Evolutionary conservation across 2,797 vertebrate species (phyloP), one percentile per base, ranked within the genome.

Genomic region (Melopsittacus undulatus): DNA sequence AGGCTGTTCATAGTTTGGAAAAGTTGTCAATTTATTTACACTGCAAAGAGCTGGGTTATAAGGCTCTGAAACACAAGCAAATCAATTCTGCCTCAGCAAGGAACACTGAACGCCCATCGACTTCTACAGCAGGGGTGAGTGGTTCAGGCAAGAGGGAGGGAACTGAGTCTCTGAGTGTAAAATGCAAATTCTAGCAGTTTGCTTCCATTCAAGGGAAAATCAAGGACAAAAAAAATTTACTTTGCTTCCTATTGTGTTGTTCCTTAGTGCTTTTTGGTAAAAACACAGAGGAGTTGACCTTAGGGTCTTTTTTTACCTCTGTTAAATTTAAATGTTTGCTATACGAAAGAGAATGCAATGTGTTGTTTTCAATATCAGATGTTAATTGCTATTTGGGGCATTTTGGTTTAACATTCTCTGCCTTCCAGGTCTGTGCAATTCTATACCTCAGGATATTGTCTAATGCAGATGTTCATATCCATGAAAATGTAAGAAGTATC

Each of bases 51-150:
- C 54, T 75, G 79, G 91, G 66, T 73, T 83, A 43, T n/a, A 64
- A 92, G 70, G 40, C 63, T 88, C 63, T 83, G 85, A 90, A 95
- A 52, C 51, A 78, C 43, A 46, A 45, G 34, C 5, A 4, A 94
- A 95, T 95, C 87, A 89, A 94, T 95, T 95, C 63, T 92, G 51
- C 40, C 83, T 94, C 77, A 73, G 94, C 73, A 84, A 95, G 91
- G 83, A 94, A 70, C 67, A 87, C 54, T 1, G 0, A 91, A 27
- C 2, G 2, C 80, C 87, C 89, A 52, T 12, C 84, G 95, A 92
- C 94, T 96, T 48, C 91, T 91, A 21, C 85, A 83, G 83, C 64
- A 91, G 68, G 89, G 93, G 89, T 96, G 95, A 95, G 64, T 86
- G 82, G 72, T 81, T 93, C 61, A 89, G 79, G 67, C 4, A 0